Evolutionary conservation across 2,113 vertebrate species (phyloP).

Genomic region (Myrmecophaga tridactyla): DNA sequence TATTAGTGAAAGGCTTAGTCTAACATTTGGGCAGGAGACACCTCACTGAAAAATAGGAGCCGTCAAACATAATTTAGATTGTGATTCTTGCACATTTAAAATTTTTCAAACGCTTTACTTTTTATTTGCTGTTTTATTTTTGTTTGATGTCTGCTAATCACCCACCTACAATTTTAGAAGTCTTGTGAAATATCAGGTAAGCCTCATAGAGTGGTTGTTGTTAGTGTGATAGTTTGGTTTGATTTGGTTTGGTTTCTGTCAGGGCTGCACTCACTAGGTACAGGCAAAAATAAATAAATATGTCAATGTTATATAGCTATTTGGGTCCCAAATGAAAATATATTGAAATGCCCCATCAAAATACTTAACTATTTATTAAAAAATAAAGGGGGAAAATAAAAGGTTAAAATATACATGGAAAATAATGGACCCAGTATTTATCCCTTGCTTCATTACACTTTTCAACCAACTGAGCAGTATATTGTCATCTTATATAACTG

Average conservation of each 20-base stretch:
- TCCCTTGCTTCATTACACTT: neutral
- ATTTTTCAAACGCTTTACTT: neutral
- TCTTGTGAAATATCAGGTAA: slow-evolving; percentile 19
- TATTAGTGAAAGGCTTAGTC: neutral
- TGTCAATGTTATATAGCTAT: neutral
- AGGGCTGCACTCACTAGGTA: neutral
- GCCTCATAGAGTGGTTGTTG: neutral
- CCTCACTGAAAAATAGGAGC: neutral
- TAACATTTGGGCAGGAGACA: neutral
- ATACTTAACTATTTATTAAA: neutral
- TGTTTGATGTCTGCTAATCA: neutral
- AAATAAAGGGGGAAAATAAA: neutral
- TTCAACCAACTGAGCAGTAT: neutral
- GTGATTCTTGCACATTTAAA: neutral
- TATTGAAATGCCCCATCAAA: slow-evolving; percentile 19
- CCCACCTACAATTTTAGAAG: neutral
- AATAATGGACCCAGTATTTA: neutral
- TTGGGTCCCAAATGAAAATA: neutral
- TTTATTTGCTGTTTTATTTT: neutral
- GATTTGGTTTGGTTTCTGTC: neutral
- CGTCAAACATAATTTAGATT: neutral
- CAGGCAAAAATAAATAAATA: neutral
- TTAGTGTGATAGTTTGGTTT: neutral
- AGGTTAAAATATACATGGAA: slow-evolving; percentile 7
- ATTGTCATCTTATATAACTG: neutral